These are phyloP conservation scores for Silvanus unidentatus DNA, from an alignment of 2,888 invertebrate genomes.

Conservation along the genomic window DNA sequence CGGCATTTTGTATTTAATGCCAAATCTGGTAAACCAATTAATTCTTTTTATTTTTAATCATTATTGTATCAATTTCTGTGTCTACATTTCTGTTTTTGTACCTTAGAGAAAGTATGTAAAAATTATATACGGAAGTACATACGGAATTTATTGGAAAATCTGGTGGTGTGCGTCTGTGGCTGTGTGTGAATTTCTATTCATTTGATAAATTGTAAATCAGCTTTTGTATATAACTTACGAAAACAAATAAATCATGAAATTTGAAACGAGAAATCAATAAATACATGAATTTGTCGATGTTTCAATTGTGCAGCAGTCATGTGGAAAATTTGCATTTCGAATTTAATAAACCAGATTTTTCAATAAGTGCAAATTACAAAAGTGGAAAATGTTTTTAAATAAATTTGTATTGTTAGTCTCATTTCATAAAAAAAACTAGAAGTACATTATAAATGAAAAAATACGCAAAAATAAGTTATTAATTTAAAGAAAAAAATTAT, in stretches of 20 bases:
- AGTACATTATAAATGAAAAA: slow-evolving; percentile 12
- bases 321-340: not conserved
- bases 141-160: slow-evolving; percentile 25
- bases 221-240: not conserved
- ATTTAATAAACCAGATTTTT: slow-evolving; percentile 23
- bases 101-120: not conserved
- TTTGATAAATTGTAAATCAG: too few species aligned
- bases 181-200: too few species aligned
- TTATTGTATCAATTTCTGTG: slow-evolving; percentile 20
- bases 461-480: slow-evolving; percentile 20
- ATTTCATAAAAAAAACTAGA: not conserved
- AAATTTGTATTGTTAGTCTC: slow-evolving; percentile 22
- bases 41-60: slow-evolving; percentile 22
- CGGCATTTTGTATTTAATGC: slow-evolving; percentile 38
- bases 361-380: slow-evolving; percentile 23
- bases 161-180: slow-evolving; percentile 15
- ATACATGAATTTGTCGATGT: not conserved
- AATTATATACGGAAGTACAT: slow-evolving; percentile 8
- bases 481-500: slow-evolving; percentile 15
- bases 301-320: not conserved
- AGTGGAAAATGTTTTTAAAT: not conserved
- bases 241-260: not conserved
- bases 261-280: too few species aligned
- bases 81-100: slow-evolving; percentile 3
- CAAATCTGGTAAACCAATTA: slow-evolving; percentile 15